Conservation (phyloP, 2,888 invertebrate genomes). For the Parelbella ahira region DNA sequence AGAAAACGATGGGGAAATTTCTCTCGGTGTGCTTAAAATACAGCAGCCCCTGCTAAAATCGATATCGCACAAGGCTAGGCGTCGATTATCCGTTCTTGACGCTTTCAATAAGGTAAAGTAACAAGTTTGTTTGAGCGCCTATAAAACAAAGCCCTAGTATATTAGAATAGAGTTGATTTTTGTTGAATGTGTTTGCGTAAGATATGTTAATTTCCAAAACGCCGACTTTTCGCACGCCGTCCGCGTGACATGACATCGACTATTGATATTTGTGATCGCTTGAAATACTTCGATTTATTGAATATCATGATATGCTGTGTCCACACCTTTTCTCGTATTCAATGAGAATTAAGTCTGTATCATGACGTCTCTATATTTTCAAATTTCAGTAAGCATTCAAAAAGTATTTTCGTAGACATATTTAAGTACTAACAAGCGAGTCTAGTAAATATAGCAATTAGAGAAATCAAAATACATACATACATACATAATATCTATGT, state of each 20-base stretch:
- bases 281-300: slow-evolving; percentile 64
- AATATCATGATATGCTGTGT: too few relatives aligned
- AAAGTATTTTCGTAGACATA: too few relatives aligned
- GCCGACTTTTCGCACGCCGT: slow-evolving; percentile 29
- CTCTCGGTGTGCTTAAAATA: slow-evolving; percentile 41
- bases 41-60: slow-evolving; percentile 71
- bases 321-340: too few relatives aligned
- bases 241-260: slow-evolving; percentile 55
- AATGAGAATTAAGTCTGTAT: too few relatives aligned
- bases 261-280: slow-evolving; percentile 71
- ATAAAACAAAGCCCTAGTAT: slow-evolving; percentile 28
- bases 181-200: too few relatives aligned
- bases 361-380: too few relatives aligned
- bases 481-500: too few relatives aligned
- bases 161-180: not conserved
- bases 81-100: slow-evolving; percentile 71
- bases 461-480: too few relatives aligned
- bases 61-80: slow-evolving; percentile 81
- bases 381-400: too few relatives aligned
- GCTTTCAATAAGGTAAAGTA: slow-evolving; percentile 33
- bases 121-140: slow-evolving; percentile 20
- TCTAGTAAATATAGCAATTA: too few relatives aligned
- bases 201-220: too few relatives aligned
- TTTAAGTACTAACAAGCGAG: too few relatives aligned
- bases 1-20: slow-evolving; percentile 40